These are phyloP conservation scores for Holacanthus passer DNA, from an alignment of 2,113 vertebrate genomes.

Conservation along the genomic window DNA sequence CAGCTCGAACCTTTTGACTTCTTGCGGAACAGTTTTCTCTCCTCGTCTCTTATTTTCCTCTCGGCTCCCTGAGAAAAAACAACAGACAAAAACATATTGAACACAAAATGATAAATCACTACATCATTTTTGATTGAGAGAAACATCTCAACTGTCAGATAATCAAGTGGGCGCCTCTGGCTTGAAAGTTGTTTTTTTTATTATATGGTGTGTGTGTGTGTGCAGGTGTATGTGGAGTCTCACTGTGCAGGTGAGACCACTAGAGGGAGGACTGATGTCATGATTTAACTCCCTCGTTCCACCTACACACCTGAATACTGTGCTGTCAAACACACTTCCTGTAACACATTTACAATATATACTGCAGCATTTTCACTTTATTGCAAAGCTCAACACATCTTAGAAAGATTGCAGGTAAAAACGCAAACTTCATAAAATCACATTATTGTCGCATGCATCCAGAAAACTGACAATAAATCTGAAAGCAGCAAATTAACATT, in stretches of 20 bases:
- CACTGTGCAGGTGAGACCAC: constrained; percentile 59
- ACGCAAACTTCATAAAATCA: not conserved
- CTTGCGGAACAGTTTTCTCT: constrained; percentile 96
- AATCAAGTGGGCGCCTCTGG: not conserved
- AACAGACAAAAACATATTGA: not conserved
- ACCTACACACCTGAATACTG: not conserved
- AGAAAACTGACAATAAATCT: not conserved
- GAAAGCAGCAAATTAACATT: not conserved
- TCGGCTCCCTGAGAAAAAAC: constrained; percentile 90
- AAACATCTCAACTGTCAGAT: not conserved
- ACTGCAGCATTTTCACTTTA: not conserved
- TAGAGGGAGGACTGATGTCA: constrained; percentile 71
- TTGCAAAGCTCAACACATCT: not conserved
- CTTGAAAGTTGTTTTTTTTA: not conserved
- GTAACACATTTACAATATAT: too few relatives aligned
- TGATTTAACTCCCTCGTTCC: constrained; percentile 9
- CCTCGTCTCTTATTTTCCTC: constrained; percentile 97
- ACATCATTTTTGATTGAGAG: not conserved
- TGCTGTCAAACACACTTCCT: not conserved
- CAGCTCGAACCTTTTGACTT: constrained; percentile 90
- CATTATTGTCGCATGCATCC: not conserved
- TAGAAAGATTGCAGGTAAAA: not conserved
- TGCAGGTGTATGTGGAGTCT: constrained; percentile 4
- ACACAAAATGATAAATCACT: not conserved
- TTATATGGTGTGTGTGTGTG: not conserved